Conservation (phyloP, 2,113 vertebrate genomes). For the Chlamydotis undulata region DNA sequence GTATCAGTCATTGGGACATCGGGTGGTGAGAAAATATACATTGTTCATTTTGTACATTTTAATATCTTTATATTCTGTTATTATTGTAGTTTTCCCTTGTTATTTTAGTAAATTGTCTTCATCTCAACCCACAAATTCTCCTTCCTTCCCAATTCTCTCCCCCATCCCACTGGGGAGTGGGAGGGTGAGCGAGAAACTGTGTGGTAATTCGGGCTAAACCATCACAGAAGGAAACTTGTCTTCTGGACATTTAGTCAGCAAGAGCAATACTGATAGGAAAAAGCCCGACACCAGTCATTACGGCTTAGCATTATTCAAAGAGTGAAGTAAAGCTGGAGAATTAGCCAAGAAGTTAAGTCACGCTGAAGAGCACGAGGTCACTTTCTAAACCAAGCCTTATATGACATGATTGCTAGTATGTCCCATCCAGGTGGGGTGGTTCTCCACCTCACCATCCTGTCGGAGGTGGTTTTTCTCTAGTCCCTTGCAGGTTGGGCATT, state of each 20-base stretch:
- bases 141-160: too few species aligned
- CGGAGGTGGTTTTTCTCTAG: neutral
- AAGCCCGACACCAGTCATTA: neutral
- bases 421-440: neutral
- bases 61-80: too few species aligned
- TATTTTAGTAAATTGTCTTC: too few species aligned
- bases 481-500: neutral
- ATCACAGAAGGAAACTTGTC: neutral
- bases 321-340: neutral
- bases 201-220: too few species aligned
- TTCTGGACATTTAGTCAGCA: neutral
- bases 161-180: too few species aligned
- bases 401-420: neutral
- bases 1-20: too few species aligned
- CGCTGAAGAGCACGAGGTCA: neutral
- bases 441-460: neutral
- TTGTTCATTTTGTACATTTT: too few species aligned
- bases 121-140: too few species aligned
- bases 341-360: constrained; percentile 35
- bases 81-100: too few species aligned
- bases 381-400: neutral
- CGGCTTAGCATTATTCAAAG: neutral
- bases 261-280: neutral
- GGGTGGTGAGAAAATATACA: too few species aligned
- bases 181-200: too few species aligned